Conservation (phyloP, 2,113 vertebrate species). For the Tupaia chinensis region DNA sequence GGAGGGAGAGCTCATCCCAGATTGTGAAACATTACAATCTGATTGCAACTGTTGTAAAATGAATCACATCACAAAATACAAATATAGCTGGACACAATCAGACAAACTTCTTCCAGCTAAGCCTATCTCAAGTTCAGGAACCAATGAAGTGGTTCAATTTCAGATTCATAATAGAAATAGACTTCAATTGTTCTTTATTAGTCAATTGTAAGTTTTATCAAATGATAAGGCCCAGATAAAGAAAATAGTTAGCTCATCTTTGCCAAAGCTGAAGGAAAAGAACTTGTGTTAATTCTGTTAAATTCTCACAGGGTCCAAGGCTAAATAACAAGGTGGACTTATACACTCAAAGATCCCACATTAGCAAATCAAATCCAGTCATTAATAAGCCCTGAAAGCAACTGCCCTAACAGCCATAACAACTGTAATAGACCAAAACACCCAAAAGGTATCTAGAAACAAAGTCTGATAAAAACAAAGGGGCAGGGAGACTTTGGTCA, state of each 20-base stretch:
- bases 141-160: background rate
- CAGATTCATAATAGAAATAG: background rate
- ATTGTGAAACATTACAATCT: background rate
- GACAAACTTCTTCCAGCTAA: slow-evolving; percentile 2
- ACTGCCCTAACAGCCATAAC: background rate
- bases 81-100: background rate
- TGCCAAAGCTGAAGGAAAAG: slow-evolving; percentile 18
- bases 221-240: slow-evolving; percentile 40
- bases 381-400: slow-evolving; percentile 34
- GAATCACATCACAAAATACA: background rate
- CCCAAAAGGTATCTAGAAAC: slow-evolving; percentile 14
- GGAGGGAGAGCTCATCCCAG: background rate
- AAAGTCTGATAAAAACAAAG: slow-evolving; percentile 31
- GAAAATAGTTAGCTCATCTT: slow-evolving; percentile 30
- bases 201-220: slow-evolving; percentile 49
- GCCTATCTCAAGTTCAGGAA: slow-evolving; percentile 29
- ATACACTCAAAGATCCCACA: slow-evolving; percentile 17
- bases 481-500: background rate
- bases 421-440: slow-evolving; percentile 17
- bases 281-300: slow-evolving; percentile 33
- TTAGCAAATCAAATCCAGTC: slow-evolving; percentile 13
- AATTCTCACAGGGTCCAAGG: slow-evolving; percentile 48
- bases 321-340: slow-evolving; percentile 57
- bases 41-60: background rate
- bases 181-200: slow-evolving; percentile 42